These are phyloP conservation scores for Gila robusta DNA, from an alignment of 2,797 vertebrate species.

Conservation along the genomic window DNA sequence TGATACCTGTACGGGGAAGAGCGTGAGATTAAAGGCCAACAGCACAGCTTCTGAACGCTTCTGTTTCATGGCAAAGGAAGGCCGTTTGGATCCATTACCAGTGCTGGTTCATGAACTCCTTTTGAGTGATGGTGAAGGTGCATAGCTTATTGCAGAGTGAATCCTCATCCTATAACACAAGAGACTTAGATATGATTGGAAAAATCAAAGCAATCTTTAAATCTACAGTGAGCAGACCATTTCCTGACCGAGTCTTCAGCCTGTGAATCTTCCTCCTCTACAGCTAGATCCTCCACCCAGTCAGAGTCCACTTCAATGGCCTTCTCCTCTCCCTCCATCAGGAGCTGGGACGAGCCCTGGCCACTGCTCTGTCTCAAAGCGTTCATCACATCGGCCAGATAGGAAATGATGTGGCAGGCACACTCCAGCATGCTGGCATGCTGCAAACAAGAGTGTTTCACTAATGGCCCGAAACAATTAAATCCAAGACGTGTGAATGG, in stretches of 20 bases:
- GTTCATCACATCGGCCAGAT: conserved; percentile 98
- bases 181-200: conserved; percentile 24
- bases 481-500: background rate
- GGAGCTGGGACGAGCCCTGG: conserved; percentile 88
- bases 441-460: conserved; percentile 68
- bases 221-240: background rate
- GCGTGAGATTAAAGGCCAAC: conserved; percentile 53
- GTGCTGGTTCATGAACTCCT: conserved; percentile 99
- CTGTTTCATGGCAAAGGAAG: conserved; percentile 51
- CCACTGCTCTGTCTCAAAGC: conserved; percentile 90
- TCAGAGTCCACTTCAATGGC: conserved; percentile 98
- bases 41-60: conserved; percentile 19
- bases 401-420: conserved; percentile 96
- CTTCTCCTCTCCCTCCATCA: conserved; percentile 95
- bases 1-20: conserved; percentile 88
- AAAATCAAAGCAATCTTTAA: background rate
- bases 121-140: conserved; percentile 99
- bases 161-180: conserved; percentile 92
- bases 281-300: conserved; percentile 97
- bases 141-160: conserved; percentile 99
- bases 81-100: conserved; percentile 83
- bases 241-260: conserved; percentile 94
- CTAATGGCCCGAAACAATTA: background rate
- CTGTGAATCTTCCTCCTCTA: conserved; percentile 98
- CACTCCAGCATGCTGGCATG: conserved; percentile 95